A percentile compares a stretch with the other conserved stretches of the same genome.
phyloP scores from a whole-genome alignment of 2,888 invertebrate species.

The Eupeodes luniger region DNA sequence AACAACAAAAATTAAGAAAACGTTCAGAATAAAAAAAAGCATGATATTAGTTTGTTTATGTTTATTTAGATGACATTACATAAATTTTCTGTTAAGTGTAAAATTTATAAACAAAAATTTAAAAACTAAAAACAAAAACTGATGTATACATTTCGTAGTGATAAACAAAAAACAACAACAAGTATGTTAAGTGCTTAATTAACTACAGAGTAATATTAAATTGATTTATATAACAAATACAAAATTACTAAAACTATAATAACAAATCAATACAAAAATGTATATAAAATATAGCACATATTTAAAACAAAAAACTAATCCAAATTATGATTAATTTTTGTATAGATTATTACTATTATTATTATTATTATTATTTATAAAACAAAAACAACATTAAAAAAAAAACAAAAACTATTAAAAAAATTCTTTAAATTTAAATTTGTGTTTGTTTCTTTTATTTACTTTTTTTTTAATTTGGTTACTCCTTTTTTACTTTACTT shows the following conservation, averaged over 20 bases:
- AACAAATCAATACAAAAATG: slow-evolving; percentile 39
- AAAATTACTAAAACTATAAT: slow-evolving; percentile 38
- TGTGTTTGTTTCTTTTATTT: slow-evolving; percentile 26
- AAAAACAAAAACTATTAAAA: slow-evolving; percentile 47
- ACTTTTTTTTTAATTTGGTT: slow-evolving; percentile 10
- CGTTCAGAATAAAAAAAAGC: neutral
- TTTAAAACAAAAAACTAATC: slow-evolving; percentile 58
- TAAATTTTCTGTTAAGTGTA: slow-evolving; percentile 60
- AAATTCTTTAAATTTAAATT: slow-evolving; percentile 35
- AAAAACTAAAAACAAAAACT: neutral
- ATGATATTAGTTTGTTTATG: slow-evolving; percentile 45
- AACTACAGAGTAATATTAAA: slow-evolving; percentile 19
- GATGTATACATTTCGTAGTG: slow-evolving; percentile 51
- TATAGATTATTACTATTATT: slow-evolving; percentile 63
- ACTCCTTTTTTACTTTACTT: neutral
- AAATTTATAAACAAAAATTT: slow-evolving; percentile 39
- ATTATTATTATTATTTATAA: slow-evolving; percentile 48
- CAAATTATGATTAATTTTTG: slow-evolving; percentile 61
- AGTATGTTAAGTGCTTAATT: slow-evolving; percentile 58
- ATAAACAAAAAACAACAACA: neutral
- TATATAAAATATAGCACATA: slow-evolving; percentile 49
- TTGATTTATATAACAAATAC: slow-evolving; percentile 37
- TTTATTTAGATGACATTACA: slow-evolving; percentile 70
- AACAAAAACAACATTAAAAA: slow-evolving; percentile 29
- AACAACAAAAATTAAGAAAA: neutral